Conservation (phyloP, 2,113 vertebrate species). For the Pedionomus torquatus region DNA sequence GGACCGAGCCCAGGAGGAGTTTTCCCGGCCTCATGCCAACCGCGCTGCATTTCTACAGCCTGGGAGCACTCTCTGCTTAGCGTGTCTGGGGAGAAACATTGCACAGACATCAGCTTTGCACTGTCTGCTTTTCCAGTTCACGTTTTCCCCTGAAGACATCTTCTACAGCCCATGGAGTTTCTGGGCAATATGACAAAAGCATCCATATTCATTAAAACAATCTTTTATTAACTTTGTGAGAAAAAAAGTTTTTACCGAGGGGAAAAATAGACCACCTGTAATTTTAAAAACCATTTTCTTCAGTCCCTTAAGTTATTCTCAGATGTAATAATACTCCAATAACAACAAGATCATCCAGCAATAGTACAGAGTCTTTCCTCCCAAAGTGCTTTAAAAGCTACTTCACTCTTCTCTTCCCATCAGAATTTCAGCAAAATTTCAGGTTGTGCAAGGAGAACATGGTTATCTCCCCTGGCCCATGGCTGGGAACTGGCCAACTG, state of each 20-base stretch:
- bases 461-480: not conserved
- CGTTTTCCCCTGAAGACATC: not conserved
- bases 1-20: not conserved
- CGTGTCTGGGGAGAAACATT: not conserved
- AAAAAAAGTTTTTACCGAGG: not conserved
- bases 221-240: not conserved
- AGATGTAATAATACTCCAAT: not conserved
- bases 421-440: not conserved
- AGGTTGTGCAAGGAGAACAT: not conserved
- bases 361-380: not conserved
- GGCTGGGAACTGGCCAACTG: not conserved
- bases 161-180: not conserved
- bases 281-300: not conserved
- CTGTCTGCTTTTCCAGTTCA: not conserved
- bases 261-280: not conserved
- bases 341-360: not conserved
- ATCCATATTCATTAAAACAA: not conserved
- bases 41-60: not conserved
- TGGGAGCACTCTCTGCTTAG: not conserved
- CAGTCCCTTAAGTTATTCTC: not conserved
- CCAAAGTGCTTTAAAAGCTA: not conserved
- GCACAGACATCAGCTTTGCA: not conserved
- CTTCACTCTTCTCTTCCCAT: not conserved
- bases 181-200: not conserved
- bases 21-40: not conserved